Evolutionary conservation across 2,888 invertebrate species (phyloP).

Genomic region (Aricia artaxerxes): DNA sequence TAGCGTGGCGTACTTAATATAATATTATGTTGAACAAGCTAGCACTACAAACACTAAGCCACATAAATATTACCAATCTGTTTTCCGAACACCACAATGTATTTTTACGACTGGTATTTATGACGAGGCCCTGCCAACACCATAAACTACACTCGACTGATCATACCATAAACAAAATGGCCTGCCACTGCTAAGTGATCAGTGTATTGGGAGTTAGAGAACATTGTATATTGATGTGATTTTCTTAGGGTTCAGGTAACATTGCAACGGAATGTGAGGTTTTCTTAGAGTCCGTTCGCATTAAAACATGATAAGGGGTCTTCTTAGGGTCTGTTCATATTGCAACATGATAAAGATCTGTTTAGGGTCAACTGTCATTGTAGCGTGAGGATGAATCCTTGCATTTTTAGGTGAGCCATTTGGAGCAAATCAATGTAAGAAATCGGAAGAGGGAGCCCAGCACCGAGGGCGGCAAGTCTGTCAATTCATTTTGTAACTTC

Average conservation of each 20-base stretch:
- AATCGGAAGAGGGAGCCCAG: too few species aligned
- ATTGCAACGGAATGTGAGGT: neutral
- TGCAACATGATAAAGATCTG: too few species aligned
- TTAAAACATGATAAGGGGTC: too few species aligned
- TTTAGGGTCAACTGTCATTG: too few species aligned
- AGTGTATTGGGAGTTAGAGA: neutral
- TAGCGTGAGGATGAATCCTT: too few species aligned
- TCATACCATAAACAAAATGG: slow-evolving; percentile 13
- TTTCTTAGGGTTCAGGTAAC: neutral
- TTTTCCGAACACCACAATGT: neutral
- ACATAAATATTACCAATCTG: neutral
- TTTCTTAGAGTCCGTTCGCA: neutral
- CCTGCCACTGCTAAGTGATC: neutral
- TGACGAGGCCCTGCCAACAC: slow-evolving; percentile 1
- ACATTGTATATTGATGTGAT: neutral
- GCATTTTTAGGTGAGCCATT: too few species aligned
- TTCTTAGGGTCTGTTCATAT: too few species aligned
- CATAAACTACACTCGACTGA: neutral
- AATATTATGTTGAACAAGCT: neutral
- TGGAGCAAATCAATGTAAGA: too few species aligned
- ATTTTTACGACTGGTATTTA: slow-evolving; percentile 2
- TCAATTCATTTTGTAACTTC: too few species aligned
- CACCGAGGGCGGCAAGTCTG: too few species aligned
- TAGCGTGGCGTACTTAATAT: neutral
- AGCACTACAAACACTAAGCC: neutral